Evolutionary conservation across 2,888 invertebrate genomes (phyloP).

Genomic region (Xestia ashworthii): DNA sequence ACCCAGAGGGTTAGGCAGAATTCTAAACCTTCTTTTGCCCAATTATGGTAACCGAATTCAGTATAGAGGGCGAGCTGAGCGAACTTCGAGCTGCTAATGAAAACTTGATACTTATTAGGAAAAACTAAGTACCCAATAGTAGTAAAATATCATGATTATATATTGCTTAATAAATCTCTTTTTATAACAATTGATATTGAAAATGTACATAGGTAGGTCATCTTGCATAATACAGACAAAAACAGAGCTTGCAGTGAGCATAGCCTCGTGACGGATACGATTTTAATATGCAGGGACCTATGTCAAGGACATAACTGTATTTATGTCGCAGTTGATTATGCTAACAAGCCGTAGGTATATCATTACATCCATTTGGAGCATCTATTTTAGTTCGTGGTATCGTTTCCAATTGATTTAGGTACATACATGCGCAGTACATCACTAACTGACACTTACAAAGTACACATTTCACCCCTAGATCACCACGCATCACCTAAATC

Average conservation of each 20-base stretch:
- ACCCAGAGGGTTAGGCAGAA: no score
- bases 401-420: background rate
- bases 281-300: background rate
- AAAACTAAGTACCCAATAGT: background rate
- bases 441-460: no score
- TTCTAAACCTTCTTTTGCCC: no score
- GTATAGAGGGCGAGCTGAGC: background rate
- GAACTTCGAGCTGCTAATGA: background rate
- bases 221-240: background rate
- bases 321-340: conserved; percentile 5
- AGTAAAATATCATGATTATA: background rate
- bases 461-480: no score
- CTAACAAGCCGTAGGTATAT: conserved; percentile 2
- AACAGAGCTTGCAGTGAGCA: background rate
- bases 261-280: background rate
- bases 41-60: no score
- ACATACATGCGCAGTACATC: no score
- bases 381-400: background rate
- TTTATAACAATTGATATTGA: background rate
- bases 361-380: conserved; percentile 14
- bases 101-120: no score
- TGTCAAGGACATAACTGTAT: conserved; percentile 7
- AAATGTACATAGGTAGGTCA: background rate
- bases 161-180: no score
- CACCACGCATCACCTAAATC: background rate